Evolutionary conservation across 2,113 vertebrate species (phyloP), one percentile per base, ranked within the genome.

Genomic region (Gymnogyps californianus): DNA sequence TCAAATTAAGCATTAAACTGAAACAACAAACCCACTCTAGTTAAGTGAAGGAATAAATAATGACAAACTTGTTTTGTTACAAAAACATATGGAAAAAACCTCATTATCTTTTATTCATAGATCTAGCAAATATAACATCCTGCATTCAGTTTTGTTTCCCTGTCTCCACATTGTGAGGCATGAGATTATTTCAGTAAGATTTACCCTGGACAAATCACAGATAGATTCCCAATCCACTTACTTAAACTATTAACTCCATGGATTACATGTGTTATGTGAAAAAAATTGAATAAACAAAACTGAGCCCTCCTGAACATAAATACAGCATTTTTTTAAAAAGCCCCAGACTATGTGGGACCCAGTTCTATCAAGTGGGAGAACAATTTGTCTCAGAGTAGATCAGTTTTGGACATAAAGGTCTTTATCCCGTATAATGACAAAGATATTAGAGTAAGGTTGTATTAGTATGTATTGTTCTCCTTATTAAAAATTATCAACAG

Each of bases 151-250:
- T 74, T 65, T 2, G 2, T 80, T 90, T 87, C 22, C 10, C 25
- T 62, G 25, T 22, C 36, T 46, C 22, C 7, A 40, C 32, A 24
- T 62, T 46, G 52, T 13, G 10, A 91, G 20, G 34, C 31, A 65
- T 7, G 16, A 90, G 66, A 75, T 74, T 86, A 94, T 58, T 91
- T 69, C 83, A 75, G 42, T 42, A 70, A 70, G 51, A 91, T 67
- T 91, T 78, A 93, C 25, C 29, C 25, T 0, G 2, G 69, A 67
- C 64, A 91, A 86, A 83, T 74, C n/a, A 59, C 70, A 76, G 70
- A 58, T 19, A 86, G 46, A 92, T 51, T 87, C 77, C 55, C 72
- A 91, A 91, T 83, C 80, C 91, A 91, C 42, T 94, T 87, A 91
- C 42, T 94, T 87, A 89, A 92, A 91, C 38, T 58, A 62, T 83